phyloP scores from a whole-genome alignment of 2,888 invertebrate species.

The Spisula solida region DNA sequence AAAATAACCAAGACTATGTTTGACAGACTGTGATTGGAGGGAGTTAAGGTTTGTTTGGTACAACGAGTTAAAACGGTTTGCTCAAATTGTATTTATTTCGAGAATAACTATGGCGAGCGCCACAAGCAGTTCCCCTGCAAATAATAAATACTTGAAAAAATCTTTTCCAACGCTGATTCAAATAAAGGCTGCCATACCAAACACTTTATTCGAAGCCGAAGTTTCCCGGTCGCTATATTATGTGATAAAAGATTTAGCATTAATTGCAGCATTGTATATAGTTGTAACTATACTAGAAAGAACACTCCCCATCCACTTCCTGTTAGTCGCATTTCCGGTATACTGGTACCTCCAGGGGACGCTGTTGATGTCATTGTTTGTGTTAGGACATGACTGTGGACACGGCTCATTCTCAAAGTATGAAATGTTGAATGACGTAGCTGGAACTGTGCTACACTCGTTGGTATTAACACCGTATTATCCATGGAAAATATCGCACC shows the following conservation, averaged over 20 bases:
- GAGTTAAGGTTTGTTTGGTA: neutral
- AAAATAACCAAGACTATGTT: too few relatives aligned
- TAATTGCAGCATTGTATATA: constrained; percentile 73
- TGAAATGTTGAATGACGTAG: constrained; percentile 79
- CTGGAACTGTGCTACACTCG: constrained; percentile 82
- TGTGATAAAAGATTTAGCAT: constrained; percentile 78
- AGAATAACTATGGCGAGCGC: neutral
- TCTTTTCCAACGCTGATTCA: constrained; percentile 83
- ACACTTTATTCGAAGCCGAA: constrained; percentile 81
- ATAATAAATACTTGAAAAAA: constrained; percentile 29
- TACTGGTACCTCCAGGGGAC: constrained; percentile 85
- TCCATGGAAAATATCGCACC: constrained; percentile 85
- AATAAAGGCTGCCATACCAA: constrained; percentile 82
- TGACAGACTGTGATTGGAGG: neutral
- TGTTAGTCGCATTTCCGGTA: constrained; percentile 69
- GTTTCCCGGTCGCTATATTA: constrained; percentile 81
- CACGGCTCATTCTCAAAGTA: constrained; percentile 84
- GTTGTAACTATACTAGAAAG: constrained; percentile 49
- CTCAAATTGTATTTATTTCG: neutral
- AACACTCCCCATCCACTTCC: constrained; percentile 49
- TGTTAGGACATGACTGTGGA: constrained; percentile 85
- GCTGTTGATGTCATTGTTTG: constrained; percentile 83
- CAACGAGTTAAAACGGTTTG: constrained; percentile 5
- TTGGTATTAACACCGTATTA: constrained; percentile 84
- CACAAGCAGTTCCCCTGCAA: neutral